Percentiles rank a stretch among this genome's conserved stretches.
phyloP scores from a whole-genome alignment of 2,888 invertebrate genomes.

The Eudemis profundana region DNA sequence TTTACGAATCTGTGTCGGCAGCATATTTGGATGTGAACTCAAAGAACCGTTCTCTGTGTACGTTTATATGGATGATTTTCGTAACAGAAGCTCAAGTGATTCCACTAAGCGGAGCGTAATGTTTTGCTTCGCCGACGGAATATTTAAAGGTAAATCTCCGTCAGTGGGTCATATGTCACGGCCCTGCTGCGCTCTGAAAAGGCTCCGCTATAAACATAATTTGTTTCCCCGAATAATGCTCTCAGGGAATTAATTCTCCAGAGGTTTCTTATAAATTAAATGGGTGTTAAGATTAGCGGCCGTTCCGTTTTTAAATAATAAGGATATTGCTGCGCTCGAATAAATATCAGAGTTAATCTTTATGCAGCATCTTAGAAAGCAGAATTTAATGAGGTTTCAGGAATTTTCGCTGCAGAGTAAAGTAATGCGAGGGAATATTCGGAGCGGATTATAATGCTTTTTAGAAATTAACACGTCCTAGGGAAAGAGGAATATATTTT shows the following conservation, averaged over 20 bases:
- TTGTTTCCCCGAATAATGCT: conserved; percentile 51
- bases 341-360: conserved; percentile 40
- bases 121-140: conserved; percentile 53
- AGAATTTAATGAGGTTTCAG: conserved; percentile 41
- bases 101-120: conserved; percentile 50
- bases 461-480: conserved; percentile 37
- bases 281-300: conserved; percentile 56
- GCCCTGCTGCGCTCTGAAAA: conserved; percentile 51
- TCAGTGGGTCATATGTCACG: conserved; percentile 52
- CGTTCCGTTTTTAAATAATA: conserved; percentile 55
- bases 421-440: conserved; percentile 27
- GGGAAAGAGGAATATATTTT: conserved; percentile 27
- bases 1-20: neutral
- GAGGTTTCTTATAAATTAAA: conserved; percentile 56
- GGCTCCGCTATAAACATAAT: conserved; percentile 59
- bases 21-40: conserved; percentile 4
- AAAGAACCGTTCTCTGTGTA: conserved; percentile 5
- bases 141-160: conserved; percentile 48
- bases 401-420: conserved; percentile 28
- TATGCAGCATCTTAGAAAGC: conserved; percentile 39
- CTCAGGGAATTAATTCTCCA: conserved; percentile 55
- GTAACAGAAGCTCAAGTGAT: conserved; percentile 35
- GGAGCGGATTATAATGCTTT: conserved; percentile 32
- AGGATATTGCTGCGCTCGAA: conserved; percentile 44
- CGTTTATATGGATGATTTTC: conserved; percentile 33